Percentiles rank a stretch among this genome's conserved stretches.
Evolutionary conservation across 2,113 vertebrate species (phyloP).

Genomic region (Atherinomorus stipes): DNA sequence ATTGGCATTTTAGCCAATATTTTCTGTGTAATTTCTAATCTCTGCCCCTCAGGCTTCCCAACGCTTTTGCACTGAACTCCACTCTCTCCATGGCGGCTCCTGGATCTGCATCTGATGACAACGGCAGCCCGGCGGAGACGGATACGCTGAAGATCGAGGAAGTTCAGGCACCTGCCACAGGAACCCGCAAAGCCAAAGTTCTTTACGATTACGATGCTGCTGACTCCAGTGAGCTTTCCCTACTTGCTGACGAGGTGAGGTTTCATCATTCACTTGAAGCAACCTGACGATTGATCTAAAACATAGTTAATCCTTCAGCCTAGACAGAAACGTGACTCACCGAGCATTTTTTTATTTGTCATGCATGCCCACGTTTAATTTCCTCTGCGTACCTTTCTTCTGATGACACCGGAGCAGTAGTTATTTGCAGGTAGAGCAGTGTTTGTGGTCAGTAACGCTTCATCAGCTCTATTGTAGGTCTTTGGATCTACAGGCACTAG

Average conservation of each 20-base stretch:
- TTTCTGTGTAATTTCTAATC: not conserved
- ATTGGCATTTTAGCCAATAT: too few species aligned
- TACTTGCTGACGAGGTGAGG: conserved; percentile 93
- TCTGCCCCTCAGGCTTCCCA: conserved; percentile 85
- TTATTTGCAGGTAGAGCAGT: too few species aligned
- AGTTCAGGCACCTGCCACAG: conserved; percentile 89
- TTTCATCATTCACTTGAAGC: not conserved
- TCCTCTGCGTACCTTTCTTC: too few species aligned
- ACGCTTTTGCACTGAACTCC: conserved; percentile 87
- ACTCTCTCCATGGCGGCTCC: conserved; percentile 71
- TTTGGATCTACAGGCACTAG: too few species aligned
- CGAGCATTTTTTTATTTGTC: too few species aligned
- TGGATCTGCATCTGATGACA: conserved; percentile 74
- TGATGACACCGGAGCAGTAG: too few species aligned
- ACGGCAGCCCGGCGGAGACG: conserved; percentile 74
- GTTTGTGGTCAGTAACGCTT: too few species aligned
- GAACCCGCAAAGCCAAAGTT: conserved; percentile 93
- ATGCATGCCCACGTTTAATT: too few species aligned
- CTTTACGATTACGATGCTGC: conserved; percentile 96
- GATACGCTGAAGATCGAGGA: conserved; percentile 90
- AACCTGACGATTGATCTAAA: not conserved
- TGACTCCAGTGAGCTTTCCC: conserved; percentile 93
- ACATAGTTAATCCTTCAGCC: not conserved
- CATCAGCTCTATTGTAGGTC: too few species aligned
- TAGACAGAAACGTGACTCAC: too few species aligned